A percentile compares a stretch with the other conserved stretches of the same genome.
These are phyloP conservation scores for Lysandra coridon DNA, from an alignment of 2,888 invertebrate species.

Conservation along the genomic window DNA sequence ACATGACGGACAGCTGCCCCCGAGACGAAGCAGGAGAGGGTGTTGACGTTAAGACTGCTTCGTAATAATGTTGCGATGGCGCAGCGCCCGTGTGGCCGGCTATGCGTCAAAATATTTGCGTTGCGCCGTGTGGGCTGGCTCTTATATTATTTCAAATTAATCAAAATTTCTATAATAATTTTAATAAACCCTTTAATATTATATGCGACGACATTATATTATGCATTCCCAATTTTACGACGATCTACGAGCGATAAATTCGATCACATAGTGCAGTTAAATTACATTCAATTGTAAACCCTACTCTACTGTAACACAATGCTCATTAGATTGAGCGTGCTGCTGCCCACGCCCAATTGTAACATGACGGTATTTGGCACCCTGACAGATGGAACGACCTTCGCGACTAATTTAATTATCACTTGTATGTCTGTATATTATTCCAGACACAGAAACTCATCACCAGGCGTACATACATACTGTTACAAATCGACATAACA, in stretches of 20 bases:
- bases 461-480: too few relatives aligned
- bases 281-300: neutral
- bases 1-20: too few relatives aligned
- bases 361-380: constrained; percentile 52
- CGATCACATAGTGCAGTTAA: neutral
- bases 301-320: constrained; percentile 33
- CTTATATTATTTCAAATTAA: too few relatives aligned
- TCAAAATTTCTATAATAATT: too few relatives aligned
- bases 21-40: too few relatives aligned
- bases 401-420: constrained; percentile 28
- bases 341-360: constrained; percentile 46
- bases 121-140: too few relatives aligned
- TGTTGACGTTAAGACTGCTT: too few relatives aligned
- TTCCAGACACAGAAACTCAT: neutral
- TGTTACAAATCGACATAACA: too few relatives aligned
- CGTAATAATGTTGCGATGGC: too few relatives aligned
- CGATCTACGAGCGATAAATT: neutral
- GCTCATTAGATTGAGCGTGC: constrained; percentile 36
- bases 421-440: neutral
- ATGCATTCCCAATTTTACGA: neutral
- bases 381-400: constrained; percentile 43
- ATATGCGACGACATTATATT: neutral
- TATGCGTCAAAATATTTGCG: too few relatives aligned
- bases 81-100: too few relatives aligned
- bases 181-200: too few relatives aligned